Conservation (phyloP, 2,797 vertebrate genomes). For the Lagodon rhomboides region DNA sequence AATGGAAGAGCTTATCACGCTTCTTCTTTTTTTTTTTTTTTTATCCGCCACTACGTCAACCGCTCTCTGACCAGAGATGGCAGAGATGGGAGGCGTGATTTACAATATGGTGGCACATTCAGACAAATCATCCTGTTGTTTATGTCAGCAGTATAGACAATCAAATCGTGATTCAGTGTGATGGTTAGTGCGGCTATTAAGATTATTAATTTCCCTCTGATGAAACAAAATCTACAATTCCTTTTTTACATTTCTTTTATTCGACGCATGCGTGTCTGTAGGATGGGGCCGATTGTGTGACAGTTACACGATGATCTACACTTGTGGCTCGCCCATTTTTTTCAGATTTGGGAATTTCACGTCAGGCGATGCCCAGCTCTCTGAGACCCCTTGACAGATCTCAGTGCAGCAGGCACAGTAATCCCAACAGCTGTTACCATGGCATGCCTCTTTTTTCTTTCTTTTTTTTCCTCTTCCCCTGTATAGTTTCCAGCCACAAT, state of each 20-base stretch:
- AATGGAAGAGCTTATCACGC: constrained; percentile 37
- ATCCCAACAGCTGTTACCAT: constrained; percentile 75
- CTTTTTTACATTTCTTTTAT: background rate
- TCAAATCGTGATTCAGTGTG: constrained; percentile 9
- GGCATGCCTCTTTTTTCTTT: constrained; percentile 48
- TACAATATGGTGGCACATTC: constrained; percentile 23
- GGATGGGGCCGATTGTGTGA: constrained; percentile 25
- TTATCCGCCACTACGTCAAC: constrained; percentile 26
- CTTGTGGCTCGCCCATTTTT: constrained; percentile 48
- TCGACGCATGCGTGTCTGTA: background rate
- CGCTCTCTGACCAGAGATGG: constrained; percentile 22
- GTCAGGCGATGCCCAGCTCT: constrained; percentile 47
- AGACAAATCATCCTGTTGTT: constrained; percentile 8
- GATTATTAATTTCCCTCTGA: constrained; percentile 15
- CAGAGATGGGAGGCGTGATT: constrained; percentile 25
- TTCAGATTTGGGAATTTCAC: constrained; percentile 52
- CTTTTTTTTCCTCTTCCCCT: constrained; percentile 8
- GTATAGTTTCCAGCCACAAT: constrained; percentile 62
- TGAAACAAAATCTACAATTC: background rate
- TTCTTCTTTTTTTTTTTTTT: constrained; percentile 20
- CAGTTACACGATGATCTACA: constrained; percentile 53
- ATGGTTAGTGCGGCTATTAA: constrained; percentile 22
- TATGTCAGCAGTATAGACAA: constrained; percentile 5
- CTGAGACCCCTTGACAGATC: constrained; percentile 63
- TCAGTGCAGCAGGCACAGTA: constrained; percentile 65